Percentiles rank a stretch among this genome's conserved stretches.
Conservation (phyloP, 2,888 invertebrate species). For the Ptilodon capucinus region DNA sequence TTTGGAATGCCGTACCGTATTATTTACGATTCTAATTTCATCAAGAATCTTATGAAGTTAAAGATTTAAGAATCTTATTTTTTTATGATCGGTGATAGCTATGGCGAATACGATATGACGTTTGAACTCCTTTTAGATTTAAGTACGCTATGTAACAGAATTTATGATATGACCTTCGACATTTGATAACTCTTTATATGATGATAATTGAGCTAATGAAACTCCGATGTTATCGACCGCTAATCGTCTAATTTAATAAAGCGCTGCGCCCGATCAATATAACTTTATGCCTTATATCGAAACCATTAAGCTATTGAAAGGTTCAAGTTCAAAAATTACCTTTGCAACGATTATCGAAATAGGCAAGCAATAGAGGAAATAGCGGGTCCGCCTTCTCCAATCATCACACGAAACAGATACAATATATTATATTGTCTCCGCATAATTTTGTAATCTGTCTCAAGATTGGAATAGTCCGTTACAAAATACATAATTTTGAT, state of each 20-base stretch:
- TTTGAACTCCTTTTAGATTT: constrained; percentile 15
- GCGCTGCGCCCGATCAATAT: constrained; percentile 37
- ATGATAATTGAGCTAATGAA: constrained; percentile 44
- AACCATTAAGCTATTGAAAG: constrained; percentile 40
- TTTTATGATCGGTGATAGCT: no score
- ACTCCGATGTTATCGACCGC: constrained; percentile 40
- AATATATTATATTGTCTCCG: constrained; percentile 34
- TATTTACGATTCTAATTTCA: no score
- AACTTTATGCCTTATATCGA: constrained; percentile 36
- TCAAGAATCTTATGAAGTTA: no score
- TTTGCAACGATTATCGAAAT: constrained; percentile 38
- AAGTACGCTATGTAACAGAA: constrained; percentile 34
- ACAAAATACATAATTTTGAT: constrained; percentile 21
- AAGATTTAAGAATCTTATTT: no score
- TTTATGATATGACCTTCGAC: constrained; percentile 43
- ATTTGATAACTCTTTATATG: constrained; percentile 40
- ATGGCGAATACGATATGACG: no score
- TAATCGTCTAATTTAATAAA: constrained; percentile 51
- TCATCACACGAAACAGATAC: constrained; percentile 33
- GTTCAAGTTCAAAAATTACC: constrained; percentile 52
- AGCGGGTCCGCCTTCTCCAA: constrained; percentile 36
- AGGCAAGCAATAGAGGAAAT: constrained; percentile 40
- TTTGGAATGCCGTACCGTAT: no score
- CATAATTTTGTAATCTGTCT: constrained; percentile 48
- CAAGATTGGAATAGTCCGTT: constrained; percentile 23